Base-by-base conservation (phyloP, 2,797 vertebrate species). In the Cossypha caffra region DNA sequence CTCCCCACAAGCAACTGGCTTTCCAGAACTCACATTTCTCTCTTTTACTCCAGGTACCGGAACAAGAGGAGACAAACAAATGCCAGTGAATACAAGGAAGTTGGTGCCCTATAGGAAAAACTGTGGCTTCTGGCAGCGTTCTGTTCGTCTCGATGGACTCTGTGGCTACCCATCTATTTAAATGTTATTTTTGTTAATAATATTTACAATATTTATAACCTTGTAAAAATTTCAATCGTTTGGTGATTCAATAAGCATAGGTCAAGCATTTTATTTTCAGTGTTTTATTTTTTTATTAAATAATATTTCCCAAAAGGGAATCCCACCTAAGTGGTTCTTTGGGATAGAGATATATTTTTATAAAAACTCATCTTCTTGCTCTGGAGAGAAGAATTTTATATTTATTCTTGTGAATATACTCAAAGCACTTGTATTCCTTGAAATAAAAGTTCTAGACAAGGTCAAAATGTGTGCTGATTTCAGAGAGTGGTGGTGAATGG, bases 151-250 rank as follows among this genome's bases (percentile, higher is more conserved):
- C 48, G 37, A 37, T 25, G 64, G 48, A 50, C 66, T 64, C 23
- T 1, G 38, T 10, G 17, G 31, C 21, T 40, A 43, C 19, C 33
- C 24, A 3, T 38, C 89, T 97, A 91, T 84, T 95, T 97, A 92
- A 96, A 94, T 77, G 88, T 76, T 81, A 96, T 94, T 98, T 97
- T 96, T 98, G 52, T 98, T 97, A 96, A 97, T 73, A 66, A 92
- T 98, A 98, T 98, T 97, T 98, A 96, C 97, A 79, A 95, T 98
- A 98, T 98, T 98, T 98, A 98, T 98, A 97, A 97, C 48, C 71
- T 94, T 86, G 48, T 19, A 84, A 96, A 86, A 78, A 93, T 96
- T 95, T 96, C 93, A 96, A 7, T 87, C 59, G 81, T 79, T 91
- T 83, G n/a, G 35, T 95, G 90, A 95, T 95, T 77, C 55, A 92